phyloP scores from a whole-genome alignment of 2,797 vertebrate species.

The Chiloscyllium punctatum region DNA sequence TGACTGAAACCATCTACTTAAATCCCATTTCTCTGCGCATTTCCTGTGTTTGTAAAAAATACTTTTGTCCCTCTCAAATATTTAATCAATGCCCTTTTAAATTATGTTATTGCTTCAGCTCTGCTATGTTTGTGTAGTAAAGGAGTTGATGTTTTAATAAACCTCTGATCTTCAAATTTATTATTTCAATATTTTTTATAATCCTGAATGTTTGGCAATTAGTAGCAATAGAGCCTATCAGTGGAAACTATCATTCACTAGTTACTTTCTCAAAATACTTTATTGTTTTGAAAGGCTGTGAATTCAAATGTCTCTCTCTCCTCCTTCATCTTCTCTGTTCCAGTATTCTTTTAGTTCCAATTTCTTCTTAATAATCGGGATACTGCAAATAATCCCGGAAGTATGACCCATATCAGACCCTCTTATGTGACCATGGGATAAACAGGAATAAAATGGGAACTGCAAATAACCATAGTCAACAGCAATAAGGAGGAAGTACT shows the following conservation, averaged over 20 bases:
- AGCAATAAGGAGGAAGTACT: not conserved
- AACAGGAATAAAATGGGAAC: not conserved
- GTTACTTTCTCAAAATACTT: not conserved
- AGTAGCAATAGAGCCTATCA: no score
- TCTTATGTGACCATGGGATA: not conserved
- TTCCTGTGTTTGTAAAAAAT: not conserved
- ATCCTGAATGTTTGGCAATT: not conserved
- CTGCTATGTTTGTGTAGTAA: not conserved
- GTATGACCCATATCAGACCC: not conserved
- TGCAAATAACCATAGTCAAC: not conserved
- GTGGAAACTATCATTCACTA: not conserved
- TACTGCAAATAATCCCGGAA: not conserved
- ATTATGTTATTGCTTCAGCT: not conserved
- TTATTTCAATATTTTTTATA: not conserved
- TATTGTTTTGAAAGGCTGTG: not conserved
- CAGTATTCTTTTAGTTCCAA: not conserved
- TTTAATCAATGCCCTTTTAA: not conserved
- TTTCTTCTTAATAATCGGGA: not conserved
- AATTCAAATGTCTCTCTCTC: not conserved
- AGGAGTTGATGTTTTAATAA: not conserved
- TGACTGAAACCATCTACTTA: not conserved
- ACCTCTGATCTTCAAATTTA: not conserved
- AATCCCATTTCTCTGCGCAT: not conserved
- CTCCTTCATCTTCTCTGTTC: not conserved
- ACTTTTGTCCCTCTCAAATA: not conserved